These are phyloP conservation scores for Spea multiplicata DNA, from an alignment of 2,113 vertebrate species.

Conservation along the genomic window DNA sequence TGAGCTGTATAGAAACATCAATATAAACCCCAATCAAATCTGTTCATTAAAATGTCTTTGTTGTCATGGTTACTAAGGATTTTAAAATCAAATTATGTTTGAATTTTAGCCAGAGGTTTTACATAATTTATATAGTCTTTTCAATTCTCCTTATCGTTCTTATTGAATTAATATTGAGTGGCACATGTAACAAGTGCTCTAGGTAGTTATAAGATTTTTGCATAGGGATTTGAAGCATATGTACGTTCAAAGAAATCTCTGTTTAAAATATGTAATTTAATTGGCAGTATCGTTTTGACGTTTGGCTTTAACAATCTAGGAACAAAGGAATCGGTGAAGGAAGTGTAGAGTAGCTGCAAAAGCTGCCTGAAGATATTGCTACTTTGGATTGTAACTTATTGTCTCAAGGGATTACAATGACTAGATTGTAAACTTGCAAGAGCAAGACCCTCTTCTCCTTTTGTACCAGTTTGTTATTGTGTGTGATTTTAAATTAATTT, in stretches of 20 bases:
- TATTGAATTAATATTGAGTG: slow-evolving; percentile 42
- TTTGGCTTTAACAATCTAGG: slow-evolving; percentile 6
- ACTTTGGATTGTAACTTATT: slow-evolving; percentile 4
- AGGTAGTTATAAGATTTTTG: slow-evolving; percentile 48
- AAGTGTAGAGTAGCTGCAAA: neutral
- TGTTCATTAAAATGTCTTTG: slow-evolving; percentile 10
- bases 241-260: slow-evolving; percentile 16
- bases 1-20: slow-evolving; percentile 17
- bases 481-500: no score
- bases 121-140: slow-evolving; percentile 46
- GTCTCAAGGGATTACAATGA: no score
- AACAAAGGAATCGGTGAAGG: slow-evolving; percentile 23
- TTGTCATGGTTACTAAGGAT: slow-evolving; percentile 41
- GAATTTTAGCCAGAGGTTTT: neutral
- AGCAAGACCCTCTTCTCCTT: no score
- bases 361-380: neutral
- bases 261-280: slow-evolving; percentile 21
- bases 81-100: slow-evolving; percentile 37
- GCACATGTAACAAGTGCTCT: slow-evolving; percentile 40
- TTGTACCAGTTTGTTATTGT: no score
- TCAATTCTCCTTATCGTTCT: slow-evolving; percentile 32
- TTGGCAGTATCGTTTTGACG: slow-evolving; percentile 3
- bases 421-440: no score
- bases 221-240: slow-evolving; percentile 45
- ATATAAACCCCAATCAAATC: slow-evolving; percentile 31